These are phyloP conservation scores for Netelia melanura DNA, from an alignment of 2,888 invertebrate species.

Conservation along the genomic window DNA sequence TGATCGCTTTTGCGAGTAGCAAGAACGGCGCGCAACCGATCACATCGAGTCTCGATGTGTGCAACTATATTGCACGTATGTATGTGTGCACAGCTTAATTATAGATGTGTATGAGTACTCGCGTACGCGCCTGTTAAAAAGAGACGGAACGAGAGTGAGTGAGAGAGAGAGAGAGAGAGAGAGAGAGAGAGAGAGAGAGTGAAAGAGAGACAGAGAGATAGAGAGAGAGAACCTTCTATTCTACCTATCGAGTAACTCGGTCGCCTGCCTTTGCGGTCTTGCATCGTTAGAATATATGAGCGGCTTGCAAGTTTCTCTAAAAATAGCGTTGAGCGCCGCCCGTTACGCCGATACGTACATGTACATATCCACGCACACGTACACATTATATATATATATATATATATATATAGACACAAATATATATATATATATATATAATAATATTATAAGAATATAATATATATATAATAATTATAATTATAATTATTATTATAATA, in stretches of 20 bases:
- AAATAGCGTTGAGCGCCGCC: conserved; percentile 75
- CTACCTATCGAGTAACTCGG: conserved; percentile 76
- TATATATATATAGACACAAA: background rate
- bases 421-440: background rate
- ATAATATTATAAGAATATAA: too few relatives aligned
- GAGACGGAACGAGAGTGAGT: background rate
- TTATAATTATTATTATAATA: too few relatives aligned
- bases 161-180: conserved; percentile 3
- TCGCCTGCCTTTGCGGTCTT: conserved; percentile 77
- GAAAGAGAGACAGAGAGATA: conserved; percentile 5
- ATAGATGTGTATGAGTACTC: background rate
- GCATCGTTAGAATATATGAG: conserved; percentile 76
- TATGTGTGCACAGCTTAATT: background rate
- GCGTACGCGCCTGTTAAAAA: conserved; percentile 12
- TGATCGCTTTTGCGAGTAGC: conserved; percentile 49
- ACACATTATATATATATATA: background rate
- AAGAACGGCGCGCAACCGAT: conserved; percentile 26
- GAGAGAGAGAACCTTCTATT: conserved; percentile 28
- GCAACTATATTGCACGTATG: background rate
- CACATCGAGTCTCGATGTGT: background rate
- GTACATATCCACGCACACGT: conserved; percentile 24
- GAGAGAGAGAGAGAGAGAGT: background rate
- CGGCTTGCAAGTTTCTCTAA: conserved; percentile 69
- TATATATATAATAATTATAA: too few relatives aligned
- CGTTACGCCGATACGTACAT: conserved; percentile 68